Evolutionary conservation across 2,888 invertebrate species (phyloP), one percentile per base, ranked within the genome.

Genomic region (Zele albiditarsus): DNA sequence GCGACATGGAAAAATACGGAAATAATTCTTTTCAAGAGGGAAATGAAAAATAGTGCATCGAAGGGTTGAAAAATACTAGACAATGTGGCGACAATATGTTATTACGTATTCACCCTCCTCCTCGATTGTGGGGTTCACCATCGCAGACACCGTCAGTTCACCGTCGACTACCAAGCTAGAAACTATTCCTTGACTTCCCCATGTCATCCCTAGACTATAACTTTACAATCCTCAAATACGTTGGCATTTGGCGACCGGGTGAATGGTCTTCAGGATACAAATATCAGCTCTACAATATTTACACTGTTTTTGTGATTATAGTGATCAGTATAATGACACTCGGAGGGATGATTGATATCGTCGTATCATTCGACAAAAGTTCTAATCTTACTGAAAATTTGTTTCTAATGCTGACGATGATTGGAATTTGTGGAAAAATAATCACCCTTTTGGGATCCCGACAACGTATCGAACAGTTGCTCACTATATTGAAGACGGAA

Each of bases 201-300:
- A 57, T 57, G 53, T 57, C 20, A 20, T 8, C 53, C 6, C 49
- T 49, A 3, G n/a, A 14, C 49, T 49, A 49, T n/a, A 72, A 69
- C 42, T 76, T 78, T n/a, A 65, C 25, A 4, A 65, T 74, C 28
- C 38, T 78, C n/a, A 53, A 71, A 60, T 66, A 72, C 42, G 76
- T 71, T 33, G 78, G 78, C n/a, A 16, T 76, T 5, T 78, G 75
- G 75, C n/a, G 71, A 66, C 67, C 75, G 5, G 16, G 23, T 10
- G 65, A 27, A 25, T 77, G 71, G 73, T 73, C 75, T 25, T 42
- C 33, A 3, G 77, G 73, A 16, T 73, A 69, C 70, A 77, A 68
- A 27, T 75, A 70, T 66, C 12, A 68, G 23, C 27, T 71, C 20
- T 77, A 77, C 73, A 58, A 8, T 6, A 49, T 16, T 27, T 75